phyloP scores from a whole-genome alignment of 2,797 vertebrate genomes.

The Xiphophorus birchmanni region DNA sequence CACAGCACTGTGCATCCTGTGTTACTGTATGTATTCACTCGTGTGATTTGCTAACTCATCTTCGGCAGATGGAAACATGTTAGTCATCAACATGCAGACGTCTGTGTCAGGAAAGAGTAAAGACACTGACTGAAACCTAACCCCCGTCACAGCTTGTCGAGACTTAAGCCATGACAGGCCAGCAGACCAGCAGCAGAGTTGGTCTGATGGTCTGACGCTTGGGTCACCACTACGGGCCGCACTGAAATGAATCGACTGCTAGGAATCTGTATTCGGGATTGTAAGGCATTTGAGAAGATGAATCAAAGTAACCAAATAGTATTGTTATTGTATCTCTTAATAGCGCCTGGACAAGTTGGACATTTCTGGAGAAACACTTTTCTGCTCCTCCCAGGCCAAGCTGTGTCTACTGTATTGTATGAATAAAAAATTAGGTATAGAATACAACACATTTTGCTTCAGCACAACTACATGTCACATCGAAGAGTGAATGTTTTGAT shows the following conservation, averaged over 20 bases:
- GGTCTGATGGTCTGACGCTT: not conserved
- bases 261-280: not conserved
- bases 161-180: constrained; percentile 3
- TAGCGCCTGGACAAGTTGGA: not conserved
- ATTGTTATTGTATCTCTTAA: constrained; percentile 3
- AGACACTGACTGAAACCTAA: constrained; percentile 7
- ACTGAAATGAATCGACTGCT: constrained; percentile 2
- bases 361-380: not conserved
- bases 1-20: not conserved
- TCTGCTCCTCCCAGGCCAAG: not conserved
- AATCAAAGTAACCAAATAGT: not conserved
- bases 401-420: not conserved
- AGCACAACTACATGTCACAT: not conserved
- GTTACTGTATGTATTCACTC: not conserved
- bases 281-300: not conserved
- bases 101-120: constrained; percentile 5
- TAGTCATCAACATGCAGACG: constrained; percentile 34
- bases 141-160: constrained; percentile 3
- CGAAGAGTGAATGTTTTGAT: not conserved
- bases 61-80: constrained; percentile 27
- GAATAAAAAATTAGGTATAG: not conserved
- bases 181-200: not conserved
- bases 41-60: constrained; percentile 33
- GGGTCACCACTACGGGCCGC: not conserved
- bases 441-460: not conserved